phyloP scores from a whole-genome alignment of 2,113 vertebrate species.

The human (Homo sapiens) region DNA sequence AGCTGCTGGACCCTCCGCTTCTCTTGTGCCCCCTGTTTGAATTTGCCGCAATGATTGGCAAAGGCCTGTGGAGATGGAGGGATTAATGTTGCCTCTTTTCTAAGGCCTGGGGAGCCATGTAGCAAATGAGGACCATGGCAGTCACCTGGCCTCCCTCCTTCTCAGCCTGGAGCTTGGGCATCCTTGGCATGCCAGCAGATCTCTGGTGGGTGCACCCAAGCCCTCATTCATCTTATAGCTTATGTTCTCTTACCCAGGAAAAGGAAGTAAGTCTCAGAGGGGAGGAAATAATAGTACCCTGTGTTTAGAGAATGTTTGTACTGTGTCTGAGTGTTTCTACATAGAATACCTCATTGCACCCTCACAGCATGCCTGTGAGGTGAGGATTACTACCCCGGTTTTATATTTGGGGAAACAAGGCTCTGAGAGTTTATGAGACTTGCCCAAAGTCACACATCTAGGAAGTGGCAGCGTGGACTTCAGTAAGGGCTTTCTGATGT shows the following conservation, averaged over 20 bases:
- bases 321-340: slow-evolving; percentile 5
- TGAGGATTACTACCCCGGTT: background rate
- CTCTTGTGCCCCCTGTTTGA: background rate
- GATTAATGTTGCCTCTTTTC: background rate
- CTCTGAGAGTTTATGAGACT: background rate
- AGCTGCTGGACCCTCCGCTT: background rate
- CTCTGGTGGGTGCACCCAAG: background rate
- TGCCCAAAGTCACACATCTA: background rate
- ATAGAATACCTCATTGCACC: background rate
- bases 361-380: background rate
- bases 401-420: background rate
- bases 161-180: background rate
- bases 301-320: slow-evolving; percentile 7
- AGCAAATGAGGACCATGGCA: background rate
- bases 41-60: background rate
- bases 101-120: background rate
- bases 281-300: background rate
- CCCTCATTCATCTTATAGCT: background rate
- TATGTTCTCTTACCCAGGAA: background rate
- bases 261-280: background rate
- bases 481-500: background rate
- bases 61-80: background rate
- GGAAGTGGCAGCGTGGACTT: background rate
- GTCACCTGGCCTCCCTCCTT: background rate
- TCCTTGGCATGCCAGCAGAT: background rate